These are phyloP conservation scores for Drosophila subobscura DNA, from an alignment of 1,140 invertebrate species.

Conservation along the genomic window DNA sequence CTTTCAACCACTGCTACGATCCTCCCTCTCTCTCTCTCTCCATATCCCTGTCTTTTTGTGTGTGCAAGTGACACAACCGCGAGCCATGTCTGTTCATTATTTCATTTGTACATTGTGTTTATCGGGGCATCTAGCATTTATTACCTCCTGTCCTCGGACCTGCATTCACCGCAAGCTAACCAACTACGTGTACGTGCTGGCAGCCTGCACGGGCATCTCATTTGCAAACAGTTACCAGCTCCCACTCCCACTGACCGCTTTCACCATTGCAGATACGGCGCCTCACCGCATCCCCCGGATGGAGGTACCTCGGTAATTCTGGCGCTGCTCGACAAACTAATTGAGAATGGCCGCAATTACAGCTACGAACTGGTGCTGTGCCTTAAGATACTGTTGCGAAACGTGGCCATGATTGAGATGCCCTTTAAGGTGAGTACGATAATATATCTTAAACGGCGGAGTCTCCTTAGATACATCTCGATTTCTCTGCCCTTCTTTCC, in stretches of 20 bases:
- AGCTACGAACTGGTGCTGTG: conserved; percentile 88
- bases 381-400: conserved; percentile 87
- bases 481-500: conserved; percentile 8
- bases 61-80: conserved; percentile 70
- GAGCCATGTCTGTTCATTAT: conserved; percentile 70
- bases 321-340: conserved; percentile 86
- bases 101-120: conserved; percentile 76
- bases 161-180: conserved; percentile 42
- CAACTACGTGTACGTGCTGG: conserved; percentile 50
- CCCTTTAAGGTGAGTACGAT: conserved; percentile 75
- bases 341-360: conserved; percentile 86
- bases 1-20: neutral
- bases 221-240: conserved; percentile 45
- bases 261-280: conserved; percentile 77
- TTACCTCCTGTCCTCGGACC: conserved; percentile 27
- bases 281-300: conserved; percentile 75
- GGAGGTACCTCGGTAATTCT: conserved; percentile 77
- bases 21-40: neutral
- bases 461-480: neutral
- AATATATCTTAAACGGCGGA: neutral
- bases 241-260: conserved; percentile 32
- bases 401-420: conserved; percentile 84
- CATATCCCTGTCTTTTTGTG: conserved; percentile 4
- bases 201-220: conserved; percentile 37
- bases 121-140: conserved; percentile 75